These are phyloP conservation scores for Lophura nycthemera DNA, from an alignment of 2,113 vertebrate species.

Conservation along the genomic window DNA sequence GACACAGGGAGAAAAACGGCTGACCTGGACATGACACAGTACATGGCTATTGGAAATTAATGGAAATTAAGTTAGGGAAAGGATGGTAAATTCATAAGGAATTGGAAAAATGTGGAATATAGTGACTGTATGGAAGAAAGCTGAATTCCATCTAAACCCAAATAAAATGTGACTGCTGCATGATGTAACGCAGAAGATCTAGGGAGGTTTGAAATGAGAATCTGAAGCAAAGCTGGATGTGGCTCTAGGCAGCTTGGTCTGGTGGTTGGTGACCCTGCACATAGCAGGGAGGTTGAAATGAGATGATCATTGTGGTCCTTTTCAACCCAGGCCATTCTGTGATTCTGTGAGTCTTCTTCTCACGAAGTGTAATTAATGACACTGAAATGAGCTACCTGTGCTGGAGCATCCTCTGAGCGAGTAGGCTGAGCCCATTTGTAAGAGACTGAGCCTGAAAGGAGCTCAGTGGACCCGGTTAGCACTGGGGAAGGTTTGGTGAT, in stretches of 20 bases:
- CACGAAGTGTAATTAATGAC: slow-evolving; percentile 19
- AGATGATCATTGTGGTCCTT: too few species aligned
- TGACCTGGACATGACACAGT: background rate
- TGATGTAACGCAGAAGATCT: background rate
- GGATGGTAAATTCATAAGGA: background rate
- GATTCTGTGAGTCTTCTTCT: background rate
- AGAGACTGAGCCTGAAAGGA: slow-evolving; percentile 15
- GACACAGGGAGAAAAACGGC: background rate
- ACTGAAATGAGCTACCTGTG: background rate
- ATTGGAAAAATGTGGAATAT: background rate
- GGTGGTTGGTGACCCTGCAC: too few species aligned
- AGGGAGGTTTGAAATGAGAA: background rate
- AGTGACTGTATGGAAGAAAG: background rate
- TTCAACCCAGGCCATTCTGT: too few species aligned
- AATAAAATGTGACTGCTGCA: background rate
- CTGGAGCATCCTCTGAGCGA: background rate
- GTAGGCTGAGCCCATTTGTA: background rate
- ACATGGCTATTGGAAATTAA: too few species aligned
- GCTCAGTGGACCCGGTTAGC: slow-evolving; percentile 7
- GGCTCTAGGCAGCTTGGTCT: too few species aligned
- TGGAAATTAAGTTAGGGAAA: background rate
- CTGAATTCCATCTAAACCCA: background rate
- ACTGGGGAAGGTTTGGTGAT: background rate
- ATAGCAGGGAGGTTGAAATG: too few species aligned
- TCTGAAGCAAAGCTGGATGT: background rate